Evolutionary conservation across 92 coral and sea anemone genomes (phyloP).

Genomic region (Phenganax subtilis): DNA sequence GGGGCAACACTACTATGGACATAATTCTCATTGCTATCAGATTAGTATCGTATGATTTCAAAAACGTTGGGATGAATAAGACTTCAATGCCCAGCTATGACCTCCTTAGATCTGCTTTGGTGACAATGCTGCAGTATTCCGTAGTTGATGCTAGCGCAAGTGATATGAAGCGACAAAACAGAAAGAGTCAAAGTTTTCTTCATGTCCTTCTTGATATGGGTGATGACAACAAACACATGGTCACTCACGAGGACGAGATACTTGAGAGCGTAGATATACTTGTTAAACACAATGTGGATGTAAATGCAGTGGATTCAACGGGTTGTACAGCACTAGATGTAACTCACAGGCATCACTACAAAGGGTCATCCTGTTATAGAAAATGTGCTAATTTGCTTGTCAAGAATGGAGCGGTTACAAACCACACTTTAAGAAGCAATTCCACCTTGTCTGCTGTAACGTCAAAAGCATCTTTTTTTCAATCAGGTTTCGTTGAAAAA

Average conservation of each 20-base stretch:
- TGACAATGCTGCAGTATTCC: not conserved
- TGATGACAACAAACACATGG: not conserved
- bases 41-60: not conserved
- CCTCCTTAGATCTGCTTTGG: not conserved
- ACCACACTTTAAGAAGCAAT: too few relatives aligned
- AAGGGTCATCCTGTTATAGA: not conserved
- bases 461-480: not conserved
- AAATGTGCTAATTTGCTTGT: conserved; percentile 9
- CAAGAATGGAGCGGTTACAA: not conserved
- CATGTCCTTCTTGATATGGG: conserved; percentile 33
- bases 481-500: not conserved
- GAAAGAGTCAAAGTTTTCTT: conserved; percentile 19
- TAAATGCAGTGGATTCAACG: conserved; percentile 3
- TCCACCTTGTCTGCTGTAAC: not conserved
- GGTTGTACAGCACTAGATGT: conserved; percentile 17
- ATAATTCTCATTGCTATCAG: conserved; percentile 9
- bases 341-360: not conserved
- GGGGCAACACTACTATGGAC: conserved; percentile 5
- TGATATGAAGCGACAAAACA: conserved; percentile 21
- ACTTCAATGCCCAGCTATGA: not conserved
- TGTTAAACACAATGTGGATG: conserved; percentile 1
- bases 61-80: not conserved
- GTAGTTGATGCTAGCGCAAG: not conserved
- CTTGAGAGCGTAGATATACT: conserved; percentile 11
- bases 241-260: not conserved